Base-by-base conservation (phyloP, 2,113 vertebrate species). In the Dasyurus viverrinus region DNA sequence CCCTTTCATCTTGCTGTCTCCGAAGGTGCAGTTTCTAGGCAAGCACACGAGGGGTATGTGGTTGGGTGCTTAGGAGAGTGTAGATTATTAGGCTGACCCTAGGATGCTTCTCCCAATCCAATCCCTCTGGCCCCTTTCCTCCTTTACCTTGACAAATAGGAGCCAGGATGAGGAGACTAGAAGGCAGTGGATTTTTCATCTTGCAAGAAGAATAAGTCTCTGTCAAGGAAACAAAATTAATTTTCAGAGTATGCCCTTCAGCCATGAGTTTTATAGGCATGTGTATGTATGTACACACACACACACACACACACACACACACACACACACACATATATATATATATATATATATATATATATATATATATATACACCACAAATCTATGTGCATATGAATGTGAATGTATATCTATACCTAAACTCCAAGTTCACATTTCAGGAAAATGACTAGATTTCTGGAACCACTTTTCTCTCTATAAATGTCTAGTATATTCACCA, bases 1-100 rank as follows among this genome's bases (percentile, higher is more conserved):
- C 97, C 48, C 1, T 97, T 98, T 95, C 47, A 97, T 98, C 98
- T 94, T 26, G 89, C 54, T 46, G 92, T 89, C 97, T 92, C 96
- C 12, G 94, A 95, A 96, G 98, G 98, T 0, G 14, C 94, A 92
- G 50, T 25, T 52, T 54, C 90, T 92, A n/a, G 0, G 48, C 8
- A 0, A 68, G 92, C 0, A 93, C 8, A 24, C 6, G 36, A 89
- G 90, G 92, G 50, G 23, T 48, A 48, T 22, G 10, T 0, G 27
- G 2, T 11, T 10, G 9, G 6, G 27, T 55, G 24, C 46, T 47
- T 0, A 1, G 30, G 89, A 25, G n/a, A 4, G 53, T 53, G 7
- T 8, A 2, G 54, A 23, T 30, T 5, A 0, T 30, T 5, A 0
- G 54, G 93, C 0, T 1, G 27, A 42, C 30, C 11, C 26, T 16